Evolutionary conservation across 64 coral and sea anemone genomes (phyloP), one percentile per base, ranked within the genome.

Genomic region (Montipora foliosa): DNA sequence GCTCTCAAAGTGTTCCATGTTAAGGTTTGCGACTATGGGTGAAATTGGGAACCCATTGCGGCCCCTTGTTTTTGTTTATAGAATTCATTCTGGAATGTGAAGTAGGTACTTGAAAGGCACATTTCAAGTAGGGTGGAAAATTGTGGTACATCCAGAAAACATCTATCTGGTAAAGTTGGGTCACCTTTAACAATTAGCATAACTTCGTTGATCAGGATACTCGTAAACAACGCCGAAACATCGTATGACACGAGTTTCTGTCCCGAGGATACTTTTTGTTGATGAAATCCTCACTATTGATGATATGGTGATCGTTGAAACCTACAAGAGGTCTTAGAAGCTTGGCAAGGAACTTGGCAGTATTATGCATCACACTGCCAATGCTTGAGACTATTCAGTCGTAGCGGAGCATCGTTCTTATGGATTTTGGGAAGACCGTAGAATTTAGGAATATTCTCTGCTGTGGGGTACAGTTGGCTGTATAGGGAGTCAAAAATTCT

Each of bases 1-100:
- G n/a, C 58, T 90, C 75, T 79, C 88, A 78, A 90, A 90, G 6
- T 79, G 88, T 79, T 90, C 88, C 88, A 90, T 90, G 21, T 79
- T 69, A 8, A 90, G 75, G 47, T 90, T 90, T 9, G 88, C 88
- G 11, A 79, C 75, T 25, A 90, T 29, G 17, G 53, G 78, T 10
- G 78, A 80, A 51, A 62, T 67, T 15, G 61, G 80, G 80, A 83
- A 21, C 88, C 88, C 88, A 90, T 90, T 6, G 88, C 88, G 51
- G 73, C 51, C 16, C 75, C 88, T 44, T 90, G 20, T 17, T 76
- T 79, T 62, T 90, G 75, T 67, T 78, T 90, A 44, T 62, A 90
- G 37, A 66, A 90, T 66, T 90, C 75, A 59, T 46, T 12, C 21
- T 78, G 49, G 75, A 17, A 90, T 44, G 88, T 44, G 88, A 90